These are phyloP conservation scores for Cichlasoma orientale DNA, from an alignment of 2,797 vertebrate species.

Conservation along the genomic window DNA sequence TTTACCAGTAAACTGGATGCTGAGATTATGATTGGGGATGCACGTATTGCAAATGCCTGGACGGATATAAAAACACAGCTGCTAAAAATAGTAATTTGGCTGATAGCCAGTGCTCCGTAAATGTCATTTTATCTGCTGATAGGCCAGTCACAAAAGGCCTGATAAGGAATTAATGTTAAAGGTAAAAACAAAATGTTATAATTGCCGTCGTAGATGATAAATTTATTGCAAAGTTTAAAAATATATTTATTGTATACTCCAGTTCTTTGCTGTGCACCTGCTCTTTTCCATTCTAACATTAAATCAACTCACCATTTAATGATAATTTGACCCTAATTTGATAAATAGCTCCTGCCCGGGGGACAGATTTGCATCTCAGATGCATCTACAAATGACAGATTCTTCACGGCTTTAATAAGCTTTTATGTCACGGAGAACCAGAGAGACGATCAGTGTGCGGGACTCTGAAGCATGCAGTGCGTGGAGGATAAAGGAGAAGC, in stretches of 20 bases:
- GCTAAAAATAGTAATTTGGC: not conserved
- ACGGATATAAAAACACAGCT: not conserved
- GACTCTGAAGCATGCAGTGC: not conserved
- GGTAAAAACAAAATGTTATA: too few species aligned
- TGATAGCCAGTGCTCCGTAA: not conserved
- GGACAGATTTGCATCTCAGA: not conserved
- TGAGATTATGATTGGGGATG: not conserved
- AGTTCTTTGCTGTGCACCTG: not conserved
- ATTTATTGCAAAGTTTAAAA: not conserved
- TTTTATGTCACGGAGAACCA: not conserved
- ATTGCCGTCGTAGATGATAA: too few species aligned
- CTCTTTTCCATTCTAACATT: not conserved
- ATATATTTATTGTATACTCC: not conserved
- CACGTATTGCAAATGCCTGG: not conserved
- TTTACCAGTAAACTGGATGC: not conserved
- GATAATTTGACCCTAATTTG: not conserved
- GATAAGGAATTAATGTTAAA: too few species aligned
- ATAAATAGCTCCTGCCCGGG: not conserved
- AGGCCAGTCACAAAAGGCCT: too few species aligned
- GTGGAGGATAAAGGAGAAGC: not conserved
- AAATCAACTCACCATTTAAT: not conserved
- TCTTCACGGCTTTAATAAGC: slow-evolving; percentile 6
- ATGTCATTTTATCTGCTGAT: not conserved
- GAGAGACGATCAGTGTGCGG: not conserved
- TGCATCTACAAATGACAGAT: not conserved